Evolutionary conservation across 2,797 vertebrate species (phyloP).

Genomic region (Knipowitschia caucasica): DNA sequence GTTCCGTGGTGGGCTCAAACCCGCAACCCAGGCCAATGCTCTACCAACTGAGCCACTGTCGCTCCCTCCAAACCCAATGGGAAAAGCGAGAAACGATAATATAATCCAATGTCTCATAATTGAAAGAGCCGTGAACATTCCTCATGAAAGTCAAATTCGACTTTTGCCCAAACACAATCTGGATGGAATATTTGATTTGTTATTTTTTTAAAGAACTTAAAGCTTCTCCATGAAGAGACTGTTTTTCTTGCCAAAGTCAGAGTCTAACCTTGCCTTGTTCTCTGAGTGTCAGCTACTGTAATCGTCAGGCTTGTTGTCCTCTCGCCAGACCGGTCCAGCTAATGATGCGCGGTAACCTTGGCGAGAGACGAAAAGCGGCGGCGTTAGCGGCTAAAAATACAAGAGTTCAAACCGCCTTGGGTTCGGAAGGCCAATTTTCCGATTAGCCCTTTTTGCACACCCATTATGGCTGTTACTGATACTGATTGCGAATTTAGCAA

Average conservation of each 20-base stretch:
- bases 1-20: too few species aligned
- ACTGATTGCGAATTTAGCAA: not conserved
- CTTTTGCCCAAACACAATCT: too few species aligned
- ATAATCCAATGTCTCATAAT: too few species aligned
- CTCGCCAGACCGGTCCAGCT: conserved; percentile 1
- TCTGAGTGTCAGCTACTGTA: not conserved
- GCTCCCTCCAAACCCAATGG: too few species aligned
- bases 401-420: not conserved
- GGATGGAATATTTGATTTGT: too few species aligned
- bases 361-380: not conserved
- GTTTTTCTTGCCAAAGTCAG: not conserved
- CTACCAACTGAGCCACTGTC: too few species aligned
- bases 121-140: too few species aligned
- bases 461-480: conserved; percentile 8
- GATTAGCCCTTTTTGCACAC: conserved; percentile 4
- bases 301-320: not conserved
- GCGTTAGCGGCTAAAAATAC: not conserved
- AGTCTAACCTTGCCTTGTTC: not conserved
- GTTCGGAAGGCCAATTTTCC: conserved; percentile 1
- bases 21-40: too few species aligned
- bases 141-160: too few species aligned
- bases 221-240: too few species aligned
- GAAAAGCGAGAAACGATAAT: too few species aligned
- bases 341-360: conserved; percentile 7
- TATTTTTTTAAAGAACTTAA: too few species aligned